Base-by-base conservation (phyloP, 2,888 invertebrate species). In the Drosophila anceps region DNA sequence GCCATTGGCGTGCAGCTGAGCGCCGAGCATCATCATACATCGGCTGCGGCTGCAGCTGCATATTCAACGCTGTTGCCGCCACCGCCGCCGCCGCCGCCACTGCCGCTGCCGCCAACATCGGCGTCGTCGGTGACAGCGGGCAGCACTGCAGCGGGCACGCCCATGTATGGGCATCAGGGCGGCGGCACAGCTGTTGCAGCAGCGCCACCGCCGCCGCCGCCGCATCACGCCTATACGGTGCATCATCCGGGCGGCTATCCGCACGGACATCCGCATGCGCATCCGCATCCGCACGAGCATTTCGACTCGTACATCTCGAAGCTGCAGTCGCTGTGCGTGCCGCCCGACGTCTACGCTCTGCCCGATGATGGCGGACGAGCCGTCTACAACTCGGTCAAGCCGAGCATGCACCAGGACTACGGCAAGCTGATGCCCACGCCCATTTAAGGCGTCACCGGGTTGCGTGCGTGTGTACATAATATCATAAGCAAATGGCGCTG, bases 241-340 rank as follows among this genome's bases (percentile, higher is more conserved):
- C 68, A 94, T 92, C 68, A 90, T 84, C 90, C 92, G 7, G 90
- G 90, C 33, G 74, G 85, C 29, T 91, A 92, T 93, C 71, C 94
- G 90, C 64, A 90, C 79, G 84, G 84, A 4, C 81, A 81, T 46
- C 70, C 78, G 55, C 86, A 61, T 29, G 51, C 62, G 27, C 95
- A 96, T 90, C 95, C 96, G 73, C 95, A 96, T 90, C 95, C 96
- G 73, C 97, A 97, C 91, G 98, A 98, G 91, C 98, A 98, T 93
- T 97, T 98, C 93, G 98, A 98, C 94, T 97, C 96, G 81, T 98
- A 98, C 93, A 95, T 98, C 90, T 97, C 96, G 82, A 98, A 98
- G 92, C 94, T 98, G 82, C 98, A 98, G 92, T 97, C 97, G 43
- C 94, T 98, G 64, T 98, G 98, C 94, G 96, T 96, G 6, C 96